Conservation (phyloP, 2,113 vertebrate species). For the Tretioscincus oriximinensis region DNA sequence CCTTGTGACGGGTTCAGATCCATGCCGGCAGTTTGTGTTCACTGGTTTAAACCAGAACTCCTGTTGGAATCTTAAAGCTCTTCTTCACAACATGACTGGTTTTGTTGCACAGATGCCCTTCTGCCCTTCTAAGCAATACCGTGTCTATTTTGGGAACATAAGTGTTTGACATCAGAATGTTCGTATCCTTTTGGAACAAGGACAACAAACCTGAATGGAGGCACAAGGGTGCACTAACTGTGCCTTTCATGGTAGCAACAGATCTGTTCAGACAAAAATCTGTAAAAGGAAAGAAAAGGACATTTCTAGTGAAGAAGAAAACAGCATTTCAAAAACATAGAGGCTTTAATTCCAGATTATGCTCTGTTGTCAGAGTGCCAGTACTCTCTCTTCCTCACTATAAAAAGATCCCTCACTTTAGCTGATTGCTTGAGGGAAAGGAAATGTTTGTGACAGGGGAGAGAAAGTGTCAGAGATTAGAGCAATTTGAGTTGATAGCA, state of each 20-base stretch:
- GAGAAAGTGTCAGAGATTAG: constrained; percentile 43
- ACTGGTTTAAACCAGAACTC: constrained; percentile 25
- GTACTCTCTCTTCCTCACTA: constrained; percentile 33
- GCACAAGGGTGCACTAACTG: constrained; percentile 3
- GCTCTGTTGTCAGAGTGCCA: constrained; percentile 46
- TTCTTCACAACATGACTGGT: constrained; percentile 28
- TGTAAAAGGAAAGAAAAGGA: constrained; percentile 21
- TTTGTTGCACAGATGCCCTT: constrained; percentile 35
- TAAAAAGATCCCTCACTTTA: constrained; percentile 47
- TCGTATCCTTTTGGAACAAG: constrained; percentile 39
- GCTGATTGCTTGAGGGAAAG: constrained; percentile 45
- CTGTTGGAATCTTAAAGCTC: constrained; percentile 28
- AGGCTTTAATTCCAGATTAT: constrained; percentile 60
- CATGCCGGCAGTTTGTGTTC: too few species aligned
- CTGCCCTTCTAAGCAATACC: constrained; percentile 57
- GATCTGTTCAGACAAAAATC: constrained; percentile 20
- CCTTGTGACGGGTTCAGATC: not conserved
- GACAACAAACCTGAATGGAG: constrained; percentile 24
- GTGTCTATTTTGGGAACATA: constrained; percentile 63
- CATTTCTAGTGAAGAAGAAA: constrained; percentile 31
- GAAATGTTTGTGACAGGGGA: constrained; percentile 30
- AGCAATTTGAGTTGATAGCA: constrained; percentile 25
- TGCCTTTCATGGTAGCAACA: constrained; percentile 6
- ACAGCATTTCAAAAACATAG: not conserved
- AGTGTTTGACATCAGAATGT: constrained; percentile 56